A percentile compares a stretch with the other conserved stretches of the same genome.
Conservation (phyloP, 2,797 vertebrate genomes). For the Phataginus tetradactyla region DNA sequence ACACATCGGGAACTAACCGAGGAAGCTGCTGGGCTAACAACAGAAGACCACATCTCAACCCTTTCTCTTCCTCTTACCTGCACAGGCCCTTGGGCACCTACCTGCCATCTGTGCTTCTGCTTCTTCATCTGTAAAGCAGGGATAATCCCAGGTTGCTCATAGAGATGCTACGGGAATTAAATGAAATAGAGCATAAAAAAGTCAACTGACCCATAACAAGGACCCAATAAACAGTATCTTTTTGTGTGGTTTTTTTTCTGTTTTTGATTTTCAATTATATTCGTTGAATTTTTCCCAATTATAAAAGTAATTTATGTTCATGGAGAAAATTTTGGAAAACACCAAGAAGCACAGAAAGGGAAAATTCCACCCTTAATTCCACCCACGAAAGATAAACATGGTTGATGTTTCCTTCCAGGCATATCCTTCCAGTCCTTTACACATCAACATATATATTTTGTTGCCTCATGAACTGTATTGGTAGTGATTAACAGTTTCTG, state of each 20-base stretch:
- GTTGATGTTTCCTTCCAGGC: not conserved
- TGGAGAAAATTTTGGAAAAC: slow-evolving; percentile 37
- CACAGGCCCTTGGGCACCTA: not conserved
- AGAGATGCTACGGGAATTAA: not conserved
- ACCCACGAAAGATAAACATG: not conserved
- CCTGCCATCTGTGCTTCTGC: not conserved
- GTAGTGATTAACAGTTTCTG: not conserved
- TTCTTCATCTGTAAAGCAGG: not conserved
- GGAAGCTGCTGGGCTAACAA: not conserved
- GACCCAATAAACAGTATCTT: not conserved
- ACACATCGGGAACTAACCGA: not conserved
- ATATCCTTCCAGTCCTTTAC: not conserved
- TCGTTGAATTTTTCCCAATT: slow-evolving; percentile 21
- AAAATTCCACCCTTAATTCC: not conserved
- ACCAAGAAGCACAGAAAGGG: slow-evolving; percentile 44
- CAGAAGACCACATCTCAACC: not conserved
- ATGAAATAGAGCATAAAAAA: not conserved
- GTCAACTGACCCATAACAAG: not conserved
- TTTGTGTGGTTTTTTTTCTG: not conserved
- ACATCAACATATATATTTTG: not conserved
- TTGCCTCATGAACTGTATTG: not conserved
- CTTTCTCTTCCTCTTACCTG: not conserved
- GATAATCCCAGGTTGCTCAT: not conserved
- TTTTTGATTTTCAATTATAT: not conserved
- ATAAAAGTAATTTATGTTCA: not conserved